Conservation (phyloP, 2,797 vertebrate species). For the Aulostomus chinensis region DNA sequence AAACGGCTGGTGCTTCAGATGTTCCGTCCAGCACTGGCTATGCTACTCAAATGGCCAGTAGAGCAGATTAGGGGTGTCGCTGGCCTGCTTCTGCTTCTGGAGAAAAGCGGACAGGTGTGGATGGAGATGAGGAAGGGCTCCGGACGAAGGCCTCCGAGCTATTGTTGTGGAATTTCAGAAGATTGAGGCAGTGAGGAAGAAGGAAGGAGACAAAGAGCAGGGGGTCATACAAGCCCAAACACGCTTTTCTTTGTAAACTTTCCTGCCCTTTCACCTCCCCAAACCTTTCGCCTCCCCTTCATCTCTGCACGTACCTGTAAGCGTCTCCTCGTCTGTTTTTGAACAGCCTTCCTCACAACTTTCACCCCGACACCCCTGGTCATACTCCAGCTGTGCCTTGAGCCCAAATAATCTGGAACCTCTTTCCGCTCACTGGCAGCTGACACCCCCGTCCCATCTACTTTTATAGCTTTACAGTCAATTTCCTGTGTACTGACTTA, state of each 20-base stretch:
- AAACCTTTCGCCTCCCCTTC: constrained; percentile 4
- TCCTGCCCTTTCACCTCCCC: constrained; percentile 6
- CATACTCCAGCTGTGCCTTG: constrained; percentile 18
- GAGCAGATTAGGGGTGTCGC: constrained; percentile 13
- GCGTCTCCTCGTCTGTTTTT: constrained; percentile 2
- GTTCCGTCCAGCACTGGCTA: too few species aligned
- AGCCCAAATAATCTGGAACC: constrained; percentile 15
- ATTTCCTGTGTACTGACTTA: constrained; percentile 58
- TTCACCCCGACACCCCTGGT: constrained; percentile 12
- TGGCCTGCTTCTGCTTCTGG: constrained; percentile 26
- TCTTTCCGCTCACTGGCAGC: constrained; percentile 6
- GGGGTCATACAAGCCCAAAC: constrained; percentile 44
- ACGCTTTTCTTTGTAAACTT: constrained; percentile 27
- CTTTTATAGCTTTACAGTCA: constrained; percentile 39
- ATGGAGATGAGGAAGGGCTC: constrained; percentile 26
- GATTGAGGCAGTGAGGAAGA: constrained; percentile 33
- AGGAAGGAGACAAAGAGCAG: constrained; percentile 34
- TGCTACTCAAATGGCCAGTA: neutral
- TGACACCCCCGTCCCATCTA: neutral
- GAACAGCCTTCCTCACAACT: constrained; percentile 3
- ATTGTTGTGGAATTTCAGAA: constrained; percentile 65
- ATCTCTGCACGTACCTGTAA: too few species aligned
- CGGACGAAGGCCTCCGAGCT: constrained; percentile 43
- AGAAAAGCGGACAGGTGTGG: constrained; percentile 65
- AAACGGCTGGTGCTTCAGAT: too few species aligned